These are phyloP conservation scores for Rhynchophorus ferrugineus DNA, from an alignment of 1,140 invertebrate species.

Conservation along the genomic window DNA sequence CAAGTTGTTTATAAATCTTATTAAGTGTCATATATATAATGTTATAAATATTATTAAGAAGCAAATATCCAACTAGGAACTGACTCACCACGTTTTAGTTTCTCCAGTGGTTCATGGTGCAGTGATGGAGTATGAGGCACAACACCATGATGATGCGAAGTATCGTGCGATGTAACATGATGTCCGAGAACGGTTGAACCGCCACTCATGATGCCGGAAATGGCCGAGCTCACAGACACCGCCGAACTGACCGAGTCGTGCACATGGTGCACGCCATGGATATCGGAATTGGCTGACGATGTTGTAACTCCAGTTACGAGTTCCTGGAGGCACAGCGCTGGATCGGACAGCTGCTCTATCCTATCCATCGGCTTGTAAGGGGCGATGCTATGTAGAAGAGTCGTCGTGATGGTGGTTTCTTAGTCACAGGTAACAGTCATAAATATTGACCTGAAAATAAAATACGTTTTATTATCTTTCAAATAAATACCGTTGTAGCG, in stretches of 20 bases:
- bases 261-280: slow-evolving; percentile 52
- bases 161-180: slow-evolving; percentile 42
- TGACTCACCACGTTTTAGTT: slow-evolving; percentile 72
- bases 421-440: slow-evolving; percentile 2
- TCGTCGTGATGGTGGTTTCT: slow-evolving; percentile 10
- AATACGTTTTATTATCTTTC: too few relatives aligned
- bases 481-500: too few relatives aligned
- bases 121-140: slow-evolving; percentile 48
- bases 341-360: slow-evolving; percentile 55
- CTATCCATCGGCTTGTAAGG: slow-evolving; percentile 40
- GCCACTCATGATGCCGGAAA: slow-evolving; percentile 58
- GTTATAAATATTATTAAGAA: not conserved
- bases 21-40: too few relatives aligned
- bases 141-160: slow-evolving; percentile 35
- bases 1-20: too few relatives aligned
- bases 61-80: slow-evolving; percentile 12
- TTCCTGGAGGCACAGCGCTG: slow-evolving; percentile 65
- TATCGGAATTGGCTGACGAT: slow-evolving; percentile 43
- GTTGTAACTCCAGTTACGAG: slow-evolving; percentile 49
- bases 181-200: slow-evolving; percentile 45
- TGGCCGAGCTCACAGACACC: slow-evolving; percentile 56
- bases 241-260: slow-evolving; percentile 53
- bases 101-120: slow-evolving; percentile 71
- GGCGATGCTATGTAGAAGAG: slow-evolving; percentile 4
- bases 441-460: slow-evolving; percentile 11